Percentiles rank a stretch among this genome's conserved stretches.
Conservation (phyloP, 2,113 vertebrate species). For the Percina caprodes region DNA sequence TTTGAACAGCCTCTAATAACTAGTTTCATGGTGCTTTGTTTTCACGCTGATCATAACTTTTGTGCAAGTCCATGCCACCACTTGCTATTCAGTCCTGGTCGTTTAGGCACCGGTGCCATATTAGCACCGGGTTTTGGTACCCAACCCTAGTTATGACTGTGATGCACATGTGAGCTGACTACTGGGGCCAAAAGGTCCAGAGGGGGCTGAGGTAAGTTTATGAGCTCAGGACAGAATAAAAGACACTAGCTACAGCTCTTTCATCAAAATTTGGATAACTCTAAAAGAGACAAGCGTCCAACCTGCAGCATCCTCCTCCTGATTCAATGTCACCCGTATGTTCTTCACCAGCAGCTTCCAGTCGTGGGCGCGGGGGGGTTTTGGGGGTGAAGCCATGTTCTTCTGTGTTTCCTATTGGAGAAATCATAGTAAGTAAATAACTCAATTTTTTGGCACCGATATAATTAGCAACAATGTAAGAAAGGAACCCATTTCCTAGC, state of each 20-base stretch:
- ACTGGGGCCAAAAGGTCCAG: background rate
- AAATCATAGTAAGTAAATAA: constrained; percentile 4
- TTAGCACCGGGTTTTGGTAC: too few relatives aligned
- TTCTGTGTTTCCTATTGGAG: constrained; percentile 74
- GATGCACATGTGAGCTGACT: background rate
- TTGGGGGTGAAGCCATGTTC: constrained; percentile 88
- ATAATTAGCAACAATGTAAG: background rate
- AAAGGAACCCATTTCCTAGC: background rate
- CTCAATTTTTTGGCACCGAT: background rate
- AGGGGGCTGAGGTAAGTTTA: background rate
- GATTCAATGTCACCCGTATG: constrained; percentile 78
- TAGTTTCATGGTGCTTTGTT: background rate
- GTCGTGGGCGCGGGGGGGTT: constrained; percentile 94
- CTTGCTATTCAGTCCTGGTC: too few relatives aligned
- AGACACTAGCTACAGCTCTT: background rate
- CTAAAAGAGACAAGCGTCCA: background rate
- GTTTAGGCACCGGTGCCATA: too few relatives aligned
- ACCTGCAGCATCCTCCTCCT: constrained; percentile 87
- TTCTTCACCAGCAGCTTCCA: constrained; percentile 93
- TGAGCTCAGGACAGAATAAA: background rate
- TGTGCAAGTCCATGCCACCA: background rate
- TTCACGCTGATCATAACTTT: background rate
- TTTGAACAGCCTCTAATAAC: constrained; percentile 1
- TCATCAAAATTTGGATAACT: background rate
- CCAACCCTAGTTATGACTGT: background rate